Base-by-base conservation (phyloP, 2,113 vertebrate genomes). In the Tychaedon coryphoeus region DNA sequence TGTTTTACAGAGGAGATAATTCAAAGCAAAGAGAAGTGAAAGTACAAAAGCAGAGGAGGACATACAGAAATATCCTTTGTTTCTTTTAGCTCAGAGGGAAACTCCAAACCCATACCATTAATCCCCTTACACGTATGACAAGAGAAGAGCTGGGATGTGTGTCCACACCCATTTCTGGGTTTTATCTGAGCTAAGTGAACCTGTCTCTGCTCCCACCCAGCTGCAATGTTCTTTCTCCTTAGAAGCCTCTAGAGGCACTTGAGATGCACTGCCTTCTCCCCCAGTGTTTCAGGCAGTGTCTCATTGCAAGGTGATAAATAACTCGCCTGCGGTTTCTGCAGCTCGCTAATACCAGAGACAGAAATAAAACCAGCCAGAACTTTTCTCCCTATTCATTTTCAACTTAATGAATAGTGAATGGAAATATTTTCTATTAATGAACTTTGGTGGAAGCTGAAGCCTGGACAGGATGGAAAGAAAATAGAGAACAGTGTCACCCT, bases 261-360 rank as follows among this genome's bases (percentile, higher is more conserved):
- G 66, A 38, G 85, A 66, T 29, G 48, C 26, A 0, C 24, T 29
- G 66, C 74, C n/a, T 85, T 51, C 48, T 54, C 36, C 40, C 84
- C 81, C 18, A 1, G 47, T 19, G 3, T 19, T 76, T 29, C 16
- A 50, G 71, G 67, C 53, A 10, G 58, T 29, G 69, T 47, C 80
- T 81, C 86, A 54, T 79, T 93, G 86, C 75, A 90, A 86, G 71
- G 79, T 79, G 84, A 81, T 87, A 89, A 91, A 79, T 85, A 91
- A 92, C 76, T 82, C 10, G 73, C 66, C 62, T 91, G 80, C 0
- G 12, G 87, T 92, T 95, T 93, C 51, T 85, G 81, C 70, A 91
- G 73, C 77, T 91, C 40, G 15, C 48, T 64, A 85, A 89, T 24
- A 85, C 57, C 57, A 92, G 87, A 50, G 53, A 73, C 36, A 91